These are phyloP conservation scores for Parnassius glacialis DNA, from an alignment of 2,888 invertebrate genomes.

Conservation along the genomic window DNA sequence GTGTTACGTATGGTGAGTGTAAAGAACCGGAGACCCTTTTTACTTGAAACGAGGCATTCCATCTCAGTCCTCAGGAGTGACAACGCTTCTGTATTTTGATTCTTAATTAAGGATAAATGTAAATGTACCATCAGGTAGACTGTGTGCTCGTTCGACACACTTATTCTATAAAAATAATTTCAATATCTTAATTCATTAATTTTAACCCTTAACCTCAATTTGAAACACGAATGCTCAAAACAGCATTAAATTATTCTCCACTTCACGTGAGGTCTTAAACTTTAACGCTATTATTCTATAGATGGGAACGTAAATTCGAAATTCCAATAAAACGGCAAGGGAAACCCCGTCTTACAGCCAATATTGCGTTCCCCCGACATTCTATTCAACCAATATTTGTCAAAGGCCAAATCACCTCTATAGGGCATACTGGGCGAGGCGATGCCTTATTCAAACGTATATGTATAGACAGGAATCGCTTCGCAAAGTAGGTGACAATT, in stretches of 20 bases:
- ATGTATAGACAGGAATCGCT: not conserved
- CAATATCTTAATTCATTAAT: too few relatives aligned
- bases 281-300: slow-evolving; percentile 17
- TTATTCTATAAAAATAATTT: too few relatives aligned
- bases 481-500: slow-evolving; percentile 11
- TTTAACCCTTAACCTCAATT: too few relatives aligned
- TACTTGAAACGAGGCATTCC: too few relatives aligned
- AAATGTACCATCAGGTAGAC: too few relatives aligned
- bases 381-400: slow-evolving; percentile 67
- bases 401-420: slow-evolving; percentile 56
- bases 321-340: slow-evolving; percentile 53
- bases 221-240: too few relatives aligned
- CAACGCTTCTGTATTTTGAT: too few relatives aligned
- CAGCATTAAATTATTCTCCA: slow-evolving; percentile 4
- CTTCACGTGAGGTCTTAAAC: slow-evolving; percentile 14
- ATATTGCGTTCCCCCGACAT: slow-evolving; percentile 53
- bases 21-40: too few relatives aligned
- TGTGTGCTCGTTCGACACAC: too few relatives aligned
- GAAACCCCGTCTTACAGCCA: slow-evolving; percentile 42
- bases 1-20: too few relatives aligned
- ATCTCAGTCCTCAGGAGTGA: too few relatives aligned
- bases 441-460: slow-evolving; percentile 14
- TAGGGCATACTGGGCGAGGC: slow-evolving; percentile 31
- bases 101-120: too few relatives aligned
- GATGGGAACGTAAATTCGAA: slow-evolving; percentile 31